phyloP scores from a whole-genome alignment of 1,140 invertebrate species.

The Aporrectodea caliginosa region DNA sequence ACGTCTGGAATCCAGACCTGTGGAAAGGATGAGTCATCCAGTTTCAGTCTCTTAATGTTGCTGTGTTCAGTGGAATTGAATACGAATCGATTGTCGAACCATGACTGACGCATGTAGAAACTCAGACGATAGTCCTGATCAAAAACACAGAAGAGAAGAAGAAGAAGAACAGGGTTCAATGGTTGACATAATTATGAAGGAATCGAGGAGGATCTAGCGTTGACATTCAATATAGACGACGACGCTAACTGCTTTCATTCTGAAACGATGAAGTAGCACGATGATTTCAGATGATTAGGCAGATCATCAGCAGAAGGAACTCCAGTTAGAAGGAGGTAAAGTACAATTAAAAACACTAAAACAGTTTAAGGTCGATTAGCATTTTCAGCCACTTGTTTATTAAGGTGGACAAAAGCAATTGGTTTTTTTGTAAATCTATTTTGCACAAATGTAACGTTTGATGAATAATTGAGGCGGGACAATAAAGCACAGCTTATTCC shows the following conservation, averaged over 20 bases:
- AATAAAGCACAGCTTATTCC: too few relatives aligned
- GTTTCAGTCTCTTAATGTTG: conserved; percentile 38
- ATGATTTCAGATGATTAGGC: background rate
- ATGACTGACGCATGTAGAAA: conserved; percentile 51
- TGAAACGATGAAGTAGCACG: too few relatives aligned
- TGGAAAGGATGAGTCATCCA: conserved; percentile 40
- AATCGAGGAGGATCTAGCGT: background rate
- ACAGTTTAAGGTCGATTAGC: too few relatives aligned
- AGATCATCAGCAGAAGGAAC: background rate
- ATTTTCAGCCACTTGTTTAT: too few relatives aligned
- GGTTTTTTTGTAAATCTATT: too few relatives aligned
- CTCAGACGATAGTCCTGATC: conserved; percentile 51
- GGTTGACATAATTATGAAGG: background rate
- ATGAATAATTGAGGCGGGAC: too few relatives aligned
- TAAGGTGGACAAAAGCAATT: too few relatives aligned
- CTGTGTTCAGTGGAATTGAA: conserved; percentile 31
- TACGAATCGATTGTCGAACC: conserved; percentile 46
- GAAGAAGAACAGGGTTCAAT: background rate
- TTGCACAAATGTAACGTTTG: too few relatives aligned
- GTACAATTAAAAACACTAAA: too few relatives aligned
- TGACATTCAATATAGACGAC: background rate
- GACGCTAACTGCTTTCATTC: too few relatives aligned
- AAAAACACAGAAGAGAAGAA: background rate
- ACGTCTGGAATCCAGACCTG: conserved; percentile 45
- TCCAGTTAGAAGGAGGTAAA: too few relatives aligned